phyloP scores from a whole-genome alignment of 2,113 vertebrate genomes.

The Mesitornis unicolor region DNA sequence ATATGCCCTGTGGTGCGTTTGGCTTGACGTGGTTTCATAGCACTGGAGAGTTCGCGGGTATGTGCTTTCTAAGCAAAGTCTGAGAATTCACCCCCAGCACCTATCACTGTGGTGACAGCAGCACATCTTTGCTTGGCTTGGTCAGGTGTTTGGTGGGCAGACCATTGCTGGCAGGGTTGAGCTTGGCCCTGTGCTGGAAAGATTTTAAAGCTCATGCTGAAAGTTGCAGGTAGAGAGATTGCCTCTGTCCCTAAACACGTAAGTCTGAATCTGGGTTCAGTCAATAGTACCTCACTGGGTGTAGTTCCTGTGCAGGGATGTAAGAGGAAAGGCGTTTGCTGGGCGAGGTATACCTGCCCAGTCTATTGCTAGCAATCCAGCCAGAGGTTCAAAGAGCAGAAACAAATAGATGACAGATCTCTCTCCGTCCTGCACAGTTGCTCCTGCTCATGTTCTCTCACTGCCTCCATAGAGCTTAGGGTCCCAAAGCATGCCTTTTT shows the following conservation, averaged over 20 bases:
- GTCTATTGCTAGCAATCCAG: neutral
- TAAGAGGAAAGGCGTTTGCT: neutral
- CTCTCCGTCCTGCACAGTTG: neutral
- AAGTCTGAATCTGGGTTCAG: neutral
- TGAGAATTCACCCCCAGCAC: neutral
- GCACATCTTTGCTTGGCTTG: neutral
- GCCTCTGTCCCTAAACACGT: neutral
- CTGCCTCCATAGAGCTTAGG: neutral
- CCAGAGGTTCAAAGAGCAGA: neutral
- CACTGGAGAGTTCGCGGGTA: neutral
- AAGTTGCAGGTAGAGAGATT: neutral
- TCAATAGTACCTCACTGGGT: neutral
- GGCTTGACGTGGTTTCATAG: accelerated
- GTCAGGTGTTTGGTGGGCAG: neutral
- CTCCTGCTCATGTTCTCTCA: neutral
- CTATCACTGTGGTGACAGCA: neutral
- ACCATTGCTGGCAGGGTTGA: neutral
- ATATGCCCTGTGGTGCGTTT: accelerated
- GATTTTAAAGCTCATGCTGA: neutral
- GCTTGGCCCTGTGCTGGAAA: neutral
- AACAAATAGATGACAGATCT: neutral
- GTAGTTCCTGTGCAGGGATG: neutral
- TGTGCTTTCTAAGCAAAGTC: neutral
- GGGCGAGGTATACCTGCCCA: neutral
- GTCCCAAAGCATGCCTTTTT: neutral